Evolutionary conservation across 2,888 invertebrate species (phyloP).

Genomic region (Cryptus viduatorius): DNA sequence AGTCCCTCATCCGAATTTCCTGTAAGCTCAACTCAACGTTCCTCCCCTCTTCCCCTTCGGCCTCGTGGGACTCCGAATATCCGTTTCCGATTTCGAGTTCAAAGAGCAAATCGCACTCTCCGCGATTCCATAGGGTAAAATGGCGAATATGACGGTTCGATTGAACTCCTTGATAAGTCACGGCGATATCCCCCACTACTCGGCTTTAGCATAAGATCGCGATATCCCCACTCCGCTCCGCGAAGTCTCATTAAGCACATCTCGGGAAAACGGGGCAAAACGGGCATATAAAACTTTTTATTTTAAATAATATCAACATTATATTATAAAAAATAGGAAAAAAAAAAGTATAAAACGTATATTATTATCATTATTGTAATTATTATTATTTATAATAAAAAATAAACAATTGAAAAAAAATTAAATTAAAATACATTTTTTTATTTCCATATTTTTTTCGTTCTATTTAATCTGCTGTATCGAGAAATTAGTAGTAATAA

Average conservation of each 20-base stretch:
- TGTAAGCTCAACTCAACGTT: constrained; percentile 48
- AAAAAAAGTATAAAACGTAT: too few relatives aligned
- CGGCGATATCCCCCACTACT: background rate
- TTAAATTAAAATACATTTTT: background rate
- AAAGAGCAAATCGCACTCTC: constrained; percentile 16
- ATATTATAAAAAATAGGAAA: too few relatives aligned
- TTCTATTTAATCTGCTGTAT: background rate
- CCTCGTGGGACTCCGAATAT: background rate
- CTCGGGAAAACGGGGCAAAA: too few relatives aligned
- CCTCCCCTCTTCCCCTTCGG: background rate
- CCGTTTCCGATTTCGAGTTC: constrained; percentile 31
- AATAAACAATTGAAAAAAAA: too few relatives aligned
- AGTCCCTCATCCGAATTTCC: constrained; percentile 39
- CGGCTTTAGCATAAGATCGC: background rate
- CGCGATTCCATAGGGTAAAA: background rate
- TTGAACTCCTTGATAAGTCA: background rate
- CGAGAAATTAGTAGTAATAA: constrained; percentile 11
- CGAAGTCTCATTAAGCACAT: too few relatives aligned
- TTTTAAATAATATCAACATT: too few relatives aligned
- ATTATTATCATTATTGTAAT: too few relatives aligned
- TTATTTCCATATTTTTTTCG: background rate
- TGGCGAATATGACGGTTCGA: background rate
- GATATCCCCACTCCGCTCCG: background rate
- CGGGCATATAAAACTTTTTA: background rate
- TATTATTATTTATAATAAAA: background rate